Evolutionary conservation across 1,140 invertebrate species (phyloP).

Genomic region (Microvelia longipes): DNA sequence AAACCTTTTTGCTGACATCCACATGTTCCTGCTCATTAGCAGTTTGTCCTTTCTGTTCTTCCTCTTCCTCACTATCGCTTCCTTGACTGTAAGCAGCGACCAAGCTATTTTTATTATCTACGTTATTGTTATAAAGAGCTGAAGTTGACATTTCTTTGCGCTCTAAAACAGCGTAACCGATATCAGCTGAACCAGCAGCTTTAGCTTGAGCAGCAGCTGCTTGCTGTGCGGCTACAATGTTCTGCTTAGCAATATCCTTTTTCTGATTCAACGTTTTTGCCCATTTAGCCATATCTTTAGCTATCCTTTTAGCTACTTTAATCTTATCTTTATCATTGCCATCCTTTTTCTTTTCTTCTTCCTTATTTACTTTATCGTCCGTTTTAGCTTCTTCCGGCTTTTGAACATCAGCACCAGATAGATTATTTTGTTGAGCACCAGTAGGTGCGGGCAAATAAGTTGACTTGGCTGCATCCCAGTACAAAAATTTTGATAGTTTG

Average conservation of each 20-base stretch:
- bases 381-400: conserved; percentile 13
- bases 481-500: conserved; percentile 77
- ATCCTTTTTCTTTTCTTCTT: conserved; percentile 21
- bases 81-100: conserved; percentile 64
- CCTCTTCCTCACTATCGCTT: conserved; percentile 48
- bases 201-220: conserved; percentile 21
- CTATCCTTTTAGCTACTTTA: conserved; percentile 95
- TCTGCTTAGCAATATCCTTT: conserved; percentile 67
- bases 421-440: conserved; percentile 24
- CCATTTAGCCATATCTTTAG: conserved; percentile 93
- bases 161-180: conserved; percentile 75
- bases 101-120: conserved; percentile 25
- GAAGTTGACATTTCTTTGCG: conserved; percentile 23
- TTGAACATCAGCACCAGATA: conserved; percentile 24
- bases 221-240: conserved; percentile 38
- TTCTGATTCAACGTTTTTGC: conserved; percentile 93
- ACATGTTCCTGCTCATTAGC: conserved; percentile 35
- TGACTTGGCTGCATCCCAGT: conserved; percentile 75
- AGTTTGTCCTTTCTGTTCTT: conserved; percentile 31
- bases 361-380: conserved; percentile 33
- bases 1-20: conserved; percentile 82
- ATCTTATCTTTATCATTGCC: conserved; percentile 36
- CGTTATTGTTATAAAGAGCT: conserved; percentile 8
- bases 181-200: conserved; percentile 61
- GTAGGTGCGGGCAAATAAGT: conserved; percentile 63